phyloP scores from a whole-genome alignment of 2,888 invertebrate species.

The Chydorus sphaericus region DNA sequence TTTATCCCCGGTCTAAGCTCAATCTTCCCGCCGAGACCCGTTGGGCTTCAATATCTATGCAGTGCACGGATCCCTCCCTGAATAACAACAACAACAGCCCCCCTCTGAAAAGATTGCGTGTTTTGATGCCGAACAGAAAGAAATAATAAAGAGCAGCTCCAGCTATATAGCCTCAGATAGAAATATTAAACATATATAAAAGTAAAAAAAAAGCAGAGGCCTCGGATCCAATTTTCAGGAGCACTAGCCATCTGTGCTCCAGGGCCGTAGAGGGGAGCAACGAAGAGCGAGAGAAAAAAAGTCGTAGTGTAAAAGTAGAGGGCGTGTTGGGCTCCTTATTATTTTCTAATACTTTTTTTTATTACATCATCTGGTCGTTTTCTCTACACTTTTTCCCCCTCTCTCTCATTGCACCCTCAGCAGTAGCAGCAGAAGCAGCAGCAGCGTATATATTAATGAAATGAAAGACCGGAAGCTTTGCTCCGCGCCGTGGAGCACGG shows the following conservation, averaged over 20 bases:
- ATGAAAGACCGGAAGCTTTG: too few species aligned
- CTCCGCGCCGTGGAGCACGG: too few species aligned
- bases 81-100: too few species aligned
- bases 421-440: neutral
- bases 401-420: neutral
- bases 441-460: neutral
- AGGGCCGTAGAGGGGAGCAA: neutral
- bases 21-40: too few species aligned
- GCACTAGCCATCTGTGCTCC: neutral
- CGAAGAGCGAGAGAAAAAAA: neutral
- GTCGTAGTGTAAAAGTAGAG: neutral
- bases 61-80: too few species aligned
- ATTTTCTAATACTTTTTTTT: too few species aligned
- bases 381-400: neutral
- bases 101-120: conserved; percentile 2
- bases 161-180: too few species aligned
- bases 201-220: neutral
- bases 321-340: neutral
- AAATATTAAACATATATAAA: neutral
- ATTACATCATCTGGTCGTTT: neutral
- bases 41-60: too few species aligned
- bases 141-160: neutral
- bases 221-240: neutral
- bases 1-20: too few species aligned
- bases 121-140: neutral